Evolutionary conservation across 2,113 vertebrate species (phyloP).

Genomic region (Odontophorus gujanensis): DNA sequence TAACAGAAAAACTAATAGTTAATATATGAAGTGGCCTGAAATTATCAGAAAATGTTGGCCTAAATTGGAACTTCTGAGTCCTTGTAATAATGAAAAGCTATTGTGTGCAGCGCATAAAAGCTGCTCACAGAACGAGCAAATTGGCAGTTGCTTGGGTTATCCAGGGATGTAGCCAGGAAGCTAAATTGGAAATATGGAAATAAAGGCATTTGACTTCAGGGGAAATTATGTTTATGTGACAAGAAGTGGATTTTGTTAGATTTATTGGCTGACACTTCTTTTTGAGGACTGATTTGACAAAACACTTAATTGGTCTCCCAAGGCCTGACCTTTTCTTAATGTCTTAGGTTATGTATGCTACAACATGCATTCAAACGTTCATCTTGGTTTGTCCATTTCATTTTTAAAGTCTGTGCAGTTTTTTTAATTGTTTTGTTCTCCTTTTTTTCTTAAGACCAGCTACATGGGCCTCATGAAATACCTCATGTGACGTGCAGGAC

Average conservation of each 20-base stretch:
- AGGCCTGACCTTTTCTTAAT: conserved; percentile 23
- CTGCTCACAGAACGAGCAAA: conserved; percentile 4
- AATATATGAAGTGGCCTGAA: neutral
- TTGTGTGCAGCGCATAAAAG: conserved; percentile 18
- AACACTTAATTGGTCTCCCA: neutral
- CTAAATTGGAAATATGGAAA: conserved; percentile 49
- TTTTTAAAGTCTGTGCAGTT: conserved; percentile 1
- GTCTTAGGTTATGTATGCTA: neutral
- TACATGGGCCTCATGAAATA: neutral
- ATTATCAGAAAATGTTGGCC: neutral
- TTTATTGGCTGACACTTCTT: neutral
- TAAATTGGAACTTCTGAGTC: neutral
- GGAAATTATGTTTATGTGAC: conserved; percentile 11
- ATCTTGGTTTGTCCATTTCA: neutral
- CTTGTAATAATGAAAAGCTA: conserved; percentile 21
- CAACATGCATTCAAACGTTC: neutral
- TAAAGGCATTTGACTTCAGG: conserved; percentile 12
- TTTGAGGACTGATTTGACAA: neutral
- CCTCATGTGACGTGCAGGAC: neutral
- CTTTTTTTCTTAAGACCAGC: neutral
- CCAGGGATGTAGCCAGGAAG: neutral
- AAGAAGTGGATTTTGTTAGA: conserved; percentile 2
- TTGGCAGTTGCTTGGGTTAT: neutral
- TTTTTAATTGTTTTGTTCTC: conserved; percentile 12
- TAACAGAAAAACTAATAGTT: neutral